A percentile compares a stretch with the other conserved stretches of the same genome.
phyloP scores from a whole-genome alignment of 2,797 vertebrate genomes.

The Halcyon chelicuti region DNA sequence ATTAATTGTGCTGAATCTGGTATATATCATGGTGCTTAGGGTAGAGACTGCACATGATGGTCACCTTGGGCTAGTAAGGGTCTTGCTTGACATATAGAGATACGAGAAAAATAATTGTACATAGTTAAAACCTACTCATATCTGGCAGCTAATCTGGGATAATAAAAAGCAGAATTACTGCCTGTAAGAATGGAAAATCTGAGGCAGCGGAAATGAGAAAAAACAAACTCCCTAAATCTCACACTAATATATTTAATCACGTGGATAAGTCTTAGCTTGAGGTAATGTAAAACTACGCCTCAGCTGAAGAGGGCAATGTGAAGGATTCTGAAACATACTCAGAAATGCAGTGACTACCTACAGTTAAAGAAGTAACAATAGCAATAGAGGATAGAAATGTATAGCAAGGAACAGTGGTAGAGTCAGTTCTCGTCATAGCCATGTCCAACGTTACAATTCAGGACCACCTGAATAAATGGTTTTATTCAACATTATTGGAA shows the following conservation, averaged over 20 bases:
- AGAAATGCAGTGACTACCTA: neutral
- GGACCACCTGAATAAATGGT: neutral
- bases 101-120: neutral
- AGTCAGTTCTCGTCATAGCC: neutral
- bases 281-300: neutral
- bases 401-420: neutral
- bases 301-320: neutral
- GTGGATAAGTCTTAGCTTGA: neutral
- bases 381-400: neutral
- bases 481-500: slow-evolving; percentile 1
- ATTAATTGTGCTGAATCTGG: neutral
- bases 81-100: neutral
- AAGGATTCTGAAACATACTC: neutral
- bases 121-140: neutral
- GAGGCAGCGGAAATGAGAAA: neutral
- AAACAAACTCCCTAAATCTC: neutral
- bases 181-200: neutral
- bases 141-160: neutral
- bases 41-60: neutral
- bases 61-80: neutral
- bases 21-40: neutral
- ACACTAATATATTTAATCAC: neutral
- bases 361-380: neutral
- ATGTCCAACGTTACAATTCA: neutral
- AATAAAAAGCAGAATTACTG: neutral